Base-by-base conservation (phyloP, 2,888 invertebrate genomes). In the Lypha dubia region DNA sequence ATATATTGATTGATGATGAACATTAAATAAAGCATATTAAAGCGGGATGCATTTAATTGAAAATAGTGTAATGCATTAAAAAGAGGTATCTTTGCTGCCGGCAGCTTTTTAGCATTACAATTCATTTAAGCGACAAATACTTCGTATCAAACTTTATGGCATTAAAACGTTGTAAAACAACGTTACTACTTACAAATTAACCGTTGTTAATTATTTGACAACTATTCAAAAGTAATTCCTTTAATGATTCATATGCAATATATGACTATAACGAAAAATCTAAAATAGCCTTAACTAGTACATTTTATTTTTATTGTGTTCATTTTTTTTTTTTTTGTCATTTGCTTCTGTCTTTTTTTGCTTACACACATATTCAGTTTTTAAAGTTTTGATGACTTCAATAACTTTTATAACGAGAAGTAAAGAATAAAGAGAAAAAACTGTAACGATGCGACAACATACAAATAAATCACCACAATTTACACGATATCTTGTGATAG, bases 381-480 rank as follows among this genome's bases (percentile, higher is more conserved):
- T 7, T 35, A 17, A 15, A 56, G n/a, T 70, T 68, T 75, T 81
- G 62, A 81, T 62, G 74, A 68, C 68, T 68, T 49, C 65, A 73
- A 80, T 73, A 73, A 51, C n/a, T 41, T 74, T 74, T 67, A 74
- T 73, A 58, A 46, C 24, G 63, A 71, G n/a, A 56, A 32, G 24
- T 38, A 35, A 38, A 71, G 24, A n/a, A 63, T 63, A 35, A 56
- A 75, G 49, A 62, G 20, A 56, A 38, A 63, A 68, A 56, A 24
- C 17, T 53, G 28, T 53, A 75, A 63, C 46, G 46, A 63, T 56
- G 56, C 70, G 75, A 83, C 83, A 74, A 71, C 38, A 62, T 68
- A 74, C 56, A 83, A 79, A 79, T 79, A 79, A 83, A 75, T 83
- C 79, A 71, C 74, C 56, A 75, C 70, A 83, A 81, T 75, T 81